Percentiles rank a stretch among this genome's conserved stretches.
These are phyloP conservation scores for Lepidurus arcticus DNA, from an alignment of 1,140 invertebrate genomes.

Conservation along the genomic window DNA sequence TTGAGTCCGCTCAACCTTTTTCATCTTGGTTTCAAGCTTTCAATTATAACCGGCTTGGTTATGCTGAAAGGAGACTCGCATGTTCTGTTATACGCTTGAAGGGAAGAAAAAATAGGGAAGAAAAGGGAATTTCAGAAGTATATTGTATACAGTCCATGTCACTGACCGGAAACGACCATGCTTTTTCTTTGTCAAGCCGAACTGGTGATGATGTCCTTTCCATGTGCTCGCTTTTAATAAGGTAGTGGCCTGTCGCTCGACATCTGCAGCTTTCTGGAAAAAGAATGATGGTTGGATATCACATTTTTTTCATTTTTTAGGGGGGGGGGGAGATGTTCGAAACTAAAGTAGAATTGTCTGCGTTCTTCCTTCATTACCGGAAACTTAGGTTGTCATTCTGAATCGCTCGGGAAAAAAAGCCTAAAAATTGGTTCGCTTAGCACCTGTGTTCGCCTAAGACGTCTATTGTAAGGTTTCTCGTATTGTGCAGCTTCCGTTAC, in stretches of 20 bases:
- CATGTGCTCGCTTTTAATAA: neutral
- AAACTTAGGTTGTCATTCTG: neutral
- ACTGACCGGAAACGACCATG: neutral
- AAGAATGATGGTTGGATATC: neutral
- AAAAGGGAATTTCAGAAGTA: neutral
- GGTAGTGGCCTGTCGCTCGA: neutral
- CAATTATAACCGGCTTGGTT: neutral
- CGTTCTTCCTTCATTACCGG: too few species aligned
- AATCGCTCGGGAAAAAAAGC: neutral
- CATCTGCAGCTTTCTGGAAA: neutral
- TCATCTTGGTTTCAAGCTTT: neutral
- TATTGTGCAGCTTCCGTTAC: slow-evolving; percentile 8
- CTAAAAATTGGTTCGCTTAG: neutral
- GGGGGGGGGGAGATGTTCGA: neutral
- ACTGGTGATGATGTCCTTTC: neutral
- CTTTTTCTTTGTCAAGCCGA: neutral
- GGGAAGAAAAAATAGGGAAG: neutral
- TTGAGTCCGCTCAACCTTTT: neutral
- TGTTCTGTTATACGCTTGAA: neutral
- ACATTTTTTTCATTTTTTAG: neutral
- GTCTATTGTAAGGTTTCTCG: neutral
- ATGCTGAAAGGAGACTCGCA: neutral
- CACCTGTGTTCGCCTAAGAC: neutral
- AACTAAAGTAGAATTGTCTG: neutral
- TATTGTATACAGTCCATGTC: neutral